Base-by-base conservation (phyloP, 2,888 invertebrate species). In the Furcula furcula region DNA sequence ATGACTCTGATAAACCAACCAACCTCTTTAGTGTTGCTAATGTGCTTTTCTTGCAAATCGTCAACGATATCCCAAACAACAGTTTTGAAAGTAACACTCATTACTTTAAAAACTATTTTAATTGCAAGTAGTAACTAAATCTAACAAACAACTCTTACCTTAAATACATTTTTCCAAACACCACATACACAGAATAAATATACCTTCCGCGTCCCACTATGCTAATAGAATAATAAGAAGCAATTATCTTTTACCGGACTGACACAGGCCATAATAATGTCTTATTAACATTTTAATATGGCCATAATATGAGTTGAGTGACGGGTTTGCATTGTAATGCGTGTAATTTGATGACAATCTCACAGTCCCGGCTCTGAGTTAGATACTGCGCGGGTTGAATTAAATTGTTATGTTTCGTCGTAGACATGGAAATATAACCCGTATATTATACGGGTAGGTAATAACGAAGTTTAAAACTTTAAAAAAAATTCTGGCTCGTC, bases 221-320 rank as follows among this genome's bases (percentile, higher is more conserved):
- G 44, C 42, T 34, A 39, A 46, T 40, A 46, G 55, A 46, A 60
- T 59, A 55, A 41, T 59, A 57, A 59, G 49, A 42, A 43, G 48
- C 60, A 53, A 60, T 60, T 59, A 53, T 47, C 41, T 59, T 57
- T 59, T 57, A 60, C 38, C 51, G 48, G 35, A 40, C 39, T 44
- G 42, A 47, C 44, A 51, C 36, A 38, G 49, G 46, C 52, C 55
- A 55, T 57, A 57, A 56, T 49, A 55, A 52, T 33, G 39, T 45
- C 44, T 49, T 43, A 57, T 57, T 57, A 55, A 37, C 56, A 57
- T 57, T 57, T 55, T 52, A 57, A 57, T 57, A 52, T 52, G 57
- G 52, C 40, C 52, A 55, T 57, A 56, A 57, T 57, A 42, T 36
- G 40, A 33, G 34, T 42, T 34, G 29, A 34, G 27, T 39, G 44